phyloP scores from a whole-genome alignment of 1,140 invertebrate species.

The Manduca sexta region DNA sequence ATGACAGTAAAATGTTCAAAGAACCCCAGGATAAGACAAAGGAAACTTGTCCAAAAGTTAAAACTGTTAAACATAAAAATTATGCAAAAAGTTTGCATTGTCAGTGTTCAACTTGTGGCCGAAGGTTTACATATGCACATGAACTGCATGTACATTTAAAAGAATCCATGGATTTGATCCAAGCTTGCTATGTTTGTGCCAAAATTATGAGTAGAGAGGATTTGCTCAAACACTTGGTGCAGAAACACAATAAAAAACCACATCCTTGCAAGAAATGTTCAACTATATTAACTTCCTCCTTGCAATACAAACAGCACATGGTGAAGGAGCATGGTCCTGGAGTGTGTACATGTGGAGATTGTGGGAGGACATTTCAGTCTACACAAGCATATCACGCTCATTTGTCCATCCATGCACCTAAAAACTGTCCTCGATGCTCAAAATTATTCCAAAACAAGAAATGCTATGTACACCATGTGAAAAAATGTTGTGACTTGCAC shows the following conservation, averaged over 20 bases:
- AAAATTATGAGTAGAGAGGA: conserved; percentile 38
- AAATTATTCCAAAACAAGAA: conserved; percentile 44
- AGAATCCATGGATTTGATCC: conserved; percentile 36
- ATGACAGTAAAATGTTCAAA: conserved; percentile 14
- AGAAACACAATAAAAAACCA: conserved; percentile 25
- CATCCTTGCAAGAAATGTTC: conserved; percentile 48
- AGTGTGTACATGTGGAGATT: conserved; percentile 38
- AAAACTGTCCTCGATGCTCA: conserved; percentile 46
- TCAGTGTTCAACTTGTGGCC: conserved; percentile 42
- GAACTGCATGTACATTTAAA: conserved; percentile 45
- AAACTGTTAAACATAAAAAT: neutral
- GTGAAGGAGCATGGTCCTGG: conserved; percentile 29
- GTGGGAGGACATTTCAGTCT: conserved; percentile 39
- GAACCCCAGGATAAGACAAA: conserved; percentile 2
- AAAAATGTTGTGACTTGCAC: conserved; percentile 39
- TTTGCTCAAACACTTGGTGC: conserved; percentile 32
- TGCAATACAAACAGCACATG: conserved; percentile 28
- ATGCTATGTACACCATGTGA: conserved; percentile 46
- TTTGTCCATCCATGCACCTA: conserved; percentile 29
- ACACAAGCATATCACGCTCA: conserved; percentile 35
- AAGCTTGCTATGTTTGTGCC: conserved; percentile 49
- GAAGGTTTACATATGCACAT: conserved; percentile 34
- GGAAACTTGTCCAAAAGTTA: conserved; percentile 1
- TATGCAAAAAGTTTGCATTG: conserved; percentile 14
- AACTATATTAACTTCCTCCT: conserved; percentile 22